Base-by-base conservation (phyloP, 2,113 vertebrate genomes). In the Oxygymnocypris stewartii region DNA sequence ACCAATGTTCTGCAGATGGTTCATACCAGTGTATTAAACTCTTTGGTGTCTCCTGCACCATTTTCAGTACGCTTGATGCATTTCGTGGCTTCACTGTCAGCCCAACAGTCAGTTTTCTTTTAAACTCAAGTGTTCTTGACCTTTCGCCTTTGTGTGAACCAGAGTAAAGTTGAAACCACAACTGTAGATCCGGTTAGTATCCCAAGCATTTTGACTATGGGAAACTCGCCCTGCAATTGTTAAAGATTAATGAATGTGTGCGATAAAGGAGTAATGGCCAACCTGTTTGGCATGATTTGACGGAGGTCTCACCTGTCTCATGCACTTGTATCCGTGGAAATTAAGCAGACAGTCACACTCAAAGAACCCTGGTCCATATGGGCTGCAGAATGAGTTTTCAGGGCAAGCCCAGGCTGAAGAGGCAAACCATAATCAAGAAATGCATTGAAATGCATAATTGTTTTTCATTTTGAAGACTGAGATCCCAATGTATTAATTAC, bases 251-350 rank as follows among this genome's bases (percentile, higher is more conserved):
- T 76, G 2, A 51, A 57, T 2, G 0, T 12, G 47, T 12, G 4
- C 28, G 11, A 79, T 31, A 35, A 20, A 54, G 8, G 9, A 57
- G 31, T 11, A 47, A 79, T 37, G 16, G 14, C 76, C 14, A 54
- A 57, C 18, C 3, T 54, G 7, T 40, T 75, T 14, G 73, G 12
- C 3, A 47, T 54, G 16, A 54, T 12, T 8, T 31, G 14, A n/a
- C 2, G 16, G 13, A 57, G 11, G 74, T 35, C 71, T 73, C 49
- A 97, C 98, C 96, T 97, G 91, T 7, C 96, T 94, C 86, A 96
- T 94, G 91, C 98, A 99, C 92, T 97, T 99, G 94, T 99, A 98
- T 76, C 97, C 96, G 0, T 94, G 93, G 88, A 94, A 95, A 67
- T 93, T 91, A 2, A 89, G 85, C 0, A 75, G 28, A 42, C 97